Evolutionary conservation across 2,113 vertebrate genomes (phyloP).

Genomic region (Pteropus alecto): DNA sequence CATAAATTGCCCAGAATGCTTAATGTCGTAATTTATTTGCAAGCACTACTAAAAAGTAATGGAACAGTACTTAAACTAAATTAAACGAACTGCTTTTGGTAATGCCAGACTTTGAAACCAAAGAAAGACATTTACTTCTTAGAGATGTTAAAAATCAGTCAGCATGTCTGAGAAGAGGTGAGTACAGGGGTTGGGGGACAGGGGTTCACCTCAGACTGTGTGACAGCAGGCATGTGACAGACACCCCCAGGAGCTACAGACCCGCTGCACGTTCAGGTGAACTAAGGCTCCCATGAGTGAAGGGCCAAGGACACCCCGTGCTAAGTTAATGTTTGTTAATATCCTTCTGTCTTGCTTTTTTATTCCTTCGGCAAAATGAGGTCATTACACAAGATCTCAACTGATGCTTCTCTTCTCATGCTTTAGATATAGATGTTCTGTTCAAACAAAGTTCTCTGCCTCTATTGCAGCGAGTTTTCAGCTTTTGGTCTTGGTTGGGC

Average conservation of each 20-base stretch:
- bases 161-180: background rate
- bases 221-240: fast-evolving
- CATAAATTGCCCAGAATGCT: conserved; percentile 37
- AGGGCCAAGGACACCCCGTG: background rate
- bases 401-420: background rate
- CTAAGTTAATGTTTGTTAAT: background rate
- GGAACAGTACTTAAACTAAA: conserved; percentile 55
- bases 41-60: conserved; percentile 50
- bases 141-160: conserved; percentile 46
- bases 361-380: background rate
- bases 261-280: background rate
- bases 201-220: fast-evolving
- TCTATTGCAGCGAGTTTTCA: background rate
- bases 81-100: conserved; percentile 54
- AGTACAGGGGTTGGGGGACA: background rate
- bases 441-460: background rate
- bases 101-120: conserved; percentile 53
- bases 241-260: background rate
- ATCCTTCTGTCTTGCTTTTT: background rate
- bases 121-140: conserved; percentile 50
- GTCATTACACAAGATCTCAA: background rate
- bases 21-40: conserved; percentile 61
- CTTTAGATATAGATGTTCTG: background rate
- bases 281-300: background rate
- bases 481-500: background rate